Evolutionary conservation across 1,140 invertebrate genomes (phyloP).

Genomic region (Steinernema khuongi): DNA sequence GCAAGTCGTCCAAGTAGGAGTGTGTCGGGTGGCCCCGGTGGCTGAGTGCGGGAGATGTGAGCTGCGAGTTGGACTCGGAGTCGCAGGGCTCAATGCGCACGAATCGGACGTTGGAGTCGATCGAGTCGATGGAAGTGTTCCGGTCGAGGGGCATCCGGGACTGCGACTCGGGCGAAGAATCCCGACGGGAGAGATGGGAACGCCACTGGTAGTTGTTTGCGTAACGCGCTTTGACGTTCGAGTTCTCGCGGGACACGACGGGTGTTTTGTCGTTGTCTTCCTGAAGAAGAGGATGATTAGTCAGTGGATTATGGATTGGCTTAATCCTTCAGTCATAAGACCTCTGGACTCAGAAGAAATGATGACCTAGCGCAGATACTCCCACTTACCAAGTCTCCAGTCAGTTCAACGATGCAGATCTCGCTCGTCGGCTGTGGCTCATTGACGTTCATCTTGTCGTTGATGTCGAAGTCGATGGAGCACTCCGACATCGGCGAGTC

Average conservation of each 20-base stretch:
- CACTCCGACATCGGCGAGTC: conserved; percentile 1
- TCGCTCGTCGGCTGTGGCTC: conserved; percentile 23
- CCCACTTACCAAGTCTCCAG: not conserved
- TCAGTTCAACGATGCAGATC: not conserved
- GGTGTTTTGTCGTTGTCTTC: conserved; percentile 9
- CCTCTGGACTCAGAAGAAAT: too few relatives aligned
- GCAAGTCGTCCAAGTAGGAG: not conserved
- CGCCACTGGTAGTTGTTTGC: conserved; percentile 4
- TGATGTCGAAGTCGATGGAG: not conserved
- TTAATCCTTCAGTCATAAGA: too few relatives aligned
- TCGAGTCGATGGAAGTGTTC: not conserved
- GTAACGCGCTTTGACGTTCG: not conserved
- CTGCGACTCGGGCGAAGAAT: not conserved
- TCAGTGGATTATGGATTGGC: not conserved
- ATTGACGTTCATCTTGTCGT: conserved; percentile 26
- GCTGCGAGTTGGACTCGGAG: not conserved
- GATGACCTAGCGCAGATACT: too few relatives aligned
- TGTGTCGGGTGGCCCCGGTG: not conserved
- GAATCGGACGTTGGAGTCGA: not conserved
- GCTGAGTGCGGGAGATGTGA: not conserved
- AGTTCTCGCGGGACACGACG: not conserved
- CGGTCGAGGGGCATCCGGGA: not conserved
- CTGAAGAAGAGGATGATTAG: not conserved
- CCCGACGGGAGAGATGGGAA: not conserved
- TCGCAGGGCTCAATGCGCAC: conserved; percentile 10